These are phyloP conservation scores for Zeus faber DNA, from an alignment of 2,113 vertebrate genomes.

Conservation along the genomic window DNA sequence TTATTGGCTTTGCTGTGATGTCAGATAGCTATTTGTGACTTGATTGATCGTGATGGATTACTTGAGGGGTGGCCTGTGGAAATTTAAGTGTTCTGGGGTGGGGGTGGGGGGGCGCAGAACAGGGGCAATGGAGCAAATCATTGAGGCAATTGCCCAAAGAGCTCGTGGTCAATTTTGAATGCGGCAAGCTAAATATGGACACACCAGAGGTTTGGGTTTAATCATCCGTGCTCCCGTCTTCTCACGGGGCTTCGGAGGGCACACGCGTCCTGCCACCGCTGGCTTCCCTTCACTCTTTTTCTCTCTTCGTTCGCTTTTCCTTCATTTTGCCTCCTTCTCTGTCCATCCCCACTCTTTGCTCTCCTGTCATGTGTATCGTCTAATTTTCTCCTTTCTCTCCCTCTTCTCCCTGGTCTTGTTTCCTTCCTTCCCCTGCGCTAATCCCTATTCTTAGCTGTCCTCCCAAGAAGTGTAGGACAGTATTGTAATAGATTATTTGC, in stretches of 20 bases:
- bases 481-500: slow-evolving; percentile 38
- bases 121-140: slow-evolving; percentile 55
- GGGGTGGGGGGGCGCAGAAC: slow-evolving; percentile 37
- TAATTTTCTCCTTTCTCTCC: slow-evolving; percentile 1
- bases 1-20: slow-evolving; percentile 33
- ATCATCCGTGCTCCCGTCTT: neutral
- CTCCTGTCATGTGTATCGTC: neutral
- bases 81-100: slow-evolving; percentile 39
- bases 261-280: no score
- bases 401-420: neutral
- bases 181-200: slow-evolving; percentile 30
- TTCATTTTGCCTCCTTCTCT: neutral
- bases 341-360: neutral
- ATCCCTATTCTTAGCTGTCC: neutral
- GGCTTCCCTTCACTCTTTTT: neutral
- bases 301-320: no score
- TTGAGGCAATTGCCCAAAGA: slow-evolving; percentile 48
- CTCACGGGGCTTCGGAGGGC: no score
- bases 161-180: slow-evolving; percentile 48
- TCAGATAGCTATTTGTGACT: slow-evolving; percentile 44
- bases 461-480: slow-evolving; percentile 16
- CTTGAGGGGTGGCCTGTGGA: slow-evolving; percentile 36
- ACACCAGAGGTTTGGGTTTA: neutral
- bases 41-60: slow-evolving; percentile 61
- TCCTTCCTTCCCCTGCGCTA: neutral